Percentiles rank a stretch among this genome's conserved stretches.
Conservation (phyloP, 2,888 invertebrate genomes). For the Conops quadrifasciatus region DNA sequence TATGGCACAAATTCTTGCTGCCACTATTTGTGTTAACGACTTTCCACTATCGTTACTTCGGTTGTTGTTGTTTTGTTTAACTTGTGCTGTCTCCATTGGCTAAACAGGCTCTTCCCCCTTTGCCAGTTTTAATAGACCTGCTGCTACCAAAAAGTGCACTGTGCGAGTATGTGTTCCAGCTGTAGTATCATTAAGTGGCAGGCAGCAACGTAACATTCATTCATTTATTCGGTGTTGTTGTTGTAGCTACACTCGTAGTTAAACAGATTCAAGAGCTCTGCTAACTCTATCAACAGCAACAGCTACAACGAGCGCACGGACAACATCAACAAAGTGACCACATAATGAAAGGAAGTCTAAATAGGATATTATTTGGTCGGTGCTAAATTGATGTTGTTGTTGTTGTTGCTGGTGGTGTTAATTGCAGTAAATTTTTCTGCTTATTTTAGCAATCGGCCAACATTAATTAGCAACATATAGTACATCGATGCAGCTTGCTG, state of each 20-base stretch:
- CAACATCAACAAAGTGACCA: background rate
- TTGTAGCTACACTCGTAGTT: background rate
- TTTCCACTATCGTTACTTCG: too few species aligned
- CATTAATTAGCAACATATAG: background rate
- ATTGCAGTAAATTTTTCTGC: background rate
- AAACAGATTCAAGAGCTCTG: background rate
- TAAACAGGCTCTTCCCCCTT: too few species aligned
- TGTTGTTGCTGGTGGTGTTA: background rate
- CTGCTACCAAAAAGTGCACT: constrained; percentile 5
- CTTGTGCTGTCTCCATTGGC: too few species aligned
- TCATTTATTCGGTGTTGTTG: background rate
- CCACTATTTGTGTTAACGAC: too few species aligned
- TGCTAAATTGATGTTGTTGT: background rate
- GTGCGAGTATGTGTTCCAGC: background rate
- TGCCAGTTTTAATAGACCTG: too few species aligned
- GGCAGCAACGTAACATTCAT: background rate
- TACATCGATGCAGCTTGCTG: too few species aligned
- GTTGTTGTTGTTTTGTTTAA: too few species aligned
- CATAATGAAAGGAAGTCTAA: background rate
- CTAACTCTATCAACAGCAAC: background rate
- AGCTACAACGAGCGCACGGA: too few species aligned
- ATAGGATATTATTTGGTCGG: background rate
- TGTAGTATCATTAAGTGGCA: background rate
- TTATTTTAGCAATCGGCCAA: background rate
- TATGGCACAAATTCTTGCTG: too few species aligned